These are phyloP conservation scores for Phyllotis vaccarum DNA, from an alignment of 2,797 vertebrate species.

Conservation along the genomic window DNA sequence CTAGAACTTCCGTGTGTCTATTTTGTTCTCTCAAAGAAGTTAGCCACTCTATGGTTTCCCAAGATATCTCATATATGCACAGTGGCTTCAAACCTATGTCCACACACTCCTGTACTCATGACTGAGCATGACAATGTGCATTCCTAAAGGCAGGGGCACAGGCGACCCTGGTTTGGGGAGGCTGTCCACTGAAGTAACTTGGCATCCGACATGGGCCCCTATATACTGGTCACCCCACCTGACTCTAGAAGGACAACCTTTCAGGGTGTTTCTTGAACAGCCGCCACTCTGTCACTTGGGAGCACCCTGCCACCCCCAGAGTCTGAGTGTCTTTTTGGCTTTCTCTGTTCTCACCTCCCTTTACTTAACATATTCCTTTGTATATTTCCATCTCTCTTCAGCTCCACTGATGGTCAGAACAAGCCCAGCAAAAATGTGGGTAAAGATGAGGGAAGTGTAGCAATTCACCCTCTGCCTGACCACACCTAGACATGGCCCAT, in stretches of 20 bases:
- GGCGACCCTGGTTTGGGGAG: neutral
- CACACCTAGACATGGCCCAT: neutral
- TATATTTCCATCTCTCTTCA: neutral
- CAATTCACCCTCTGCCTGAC: neutral
- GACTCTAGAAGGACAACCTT: neutral
- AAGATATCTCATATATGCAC: neutral
- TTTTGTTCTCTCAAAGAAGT: constrained; percentile 33
- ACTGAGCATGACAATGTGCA: neutral
- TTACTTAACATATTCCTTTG: neutral
- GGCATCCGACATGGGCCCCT: neutral
- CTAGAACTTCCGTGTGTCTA: neutral
- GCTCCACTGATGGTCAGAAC: neutral
- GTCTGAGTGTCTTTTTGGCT: neutral
- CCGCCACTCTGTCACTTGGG: neutral
- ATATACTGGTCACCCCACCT: neutral
- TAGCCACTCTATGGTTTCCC: constrained; percentile 28
- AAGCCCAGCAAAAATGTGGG: neutral
- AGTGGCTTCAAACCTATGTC: constrained; percentile 47
- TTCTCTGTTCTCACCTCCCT: neutral
- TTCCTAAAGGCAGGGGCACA: neutral
- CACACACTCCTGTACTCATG: neutral
- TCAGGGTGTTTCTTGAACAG: neutral
- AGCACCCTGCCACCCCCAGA: neutral
- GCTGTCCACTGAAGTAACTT: neutral
- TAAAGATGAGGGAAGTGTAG: neutral